A percentile compares a stretch with the other conserved stretches of the same genome.
Conservation (phyloP, 2,888 invertebrate genomes). For the Rosalia funebris region DNA sequence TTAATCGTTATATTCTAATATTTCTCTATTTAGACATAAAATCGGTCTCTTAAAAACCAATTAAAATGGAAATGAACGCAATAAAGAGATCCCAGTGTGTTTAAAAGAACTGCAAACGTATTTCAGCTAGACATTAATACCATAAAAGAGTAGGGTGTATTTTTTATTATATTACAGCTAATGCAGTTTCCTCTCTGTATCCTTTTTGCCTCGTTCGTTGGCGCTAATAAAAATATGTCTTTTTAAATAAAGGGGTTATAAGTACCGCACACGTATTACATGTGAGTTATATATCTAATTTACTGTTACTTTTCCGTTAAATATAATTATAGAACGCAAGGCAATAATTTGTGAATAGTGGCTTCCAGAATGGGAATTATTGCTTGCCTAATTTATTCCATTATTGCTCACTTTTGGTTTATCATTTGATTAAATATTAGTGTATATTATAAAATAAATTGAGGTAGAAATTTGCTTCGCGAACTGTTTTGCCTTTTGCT, state of each 20-base stretch:
- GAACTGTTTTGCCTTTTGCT: too few relatives aligned
- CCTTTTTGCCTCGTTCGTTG: constrained; percentile 11
- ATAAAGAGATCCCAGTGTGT: not conserved
- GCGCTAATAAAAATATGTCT: constrained; percentile 21
- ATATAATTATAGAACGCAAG: constrained; percentile 10
- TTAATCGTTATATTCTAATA: not conserved
- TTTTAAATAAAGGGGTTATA: constrained; percentile 14
- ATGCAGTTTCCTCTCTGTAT: constrained; percentile 16
- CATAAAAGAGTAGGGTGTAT: not conserved
- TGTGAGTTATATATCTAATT: constrained; percentile 18
- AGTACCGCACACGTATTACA: constrained; percentile 17
- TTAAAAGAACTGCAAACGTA: not conserved
- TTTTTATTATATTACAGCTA: constrained; percentile 15
- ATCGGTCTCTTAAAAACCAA: not conserved
- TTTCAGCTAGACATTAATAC: not conserved
- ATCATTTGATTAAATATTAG: too few relatives aligned
- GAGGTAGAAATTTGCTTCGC: too few relatives aligned
- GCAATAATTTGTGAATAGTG: too few relatives aligned
- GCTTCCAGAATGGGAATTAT: too few relatives aligned
- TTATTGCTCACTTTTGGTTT: too few relatives aligned
- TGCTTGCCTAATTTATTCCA: too few relatives aligned
- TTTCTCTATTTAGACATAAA: constrained; percentile 1
- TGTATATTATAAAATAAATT: too few relatives aligned
- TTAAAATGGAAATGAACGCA: not conserved
- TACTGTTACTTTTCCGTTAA: constrained; percentile 12